Base-by-base conservation (phyloP, 2,797 vertebrate species). In the Pipistrellus pipistrellus region DNA sequence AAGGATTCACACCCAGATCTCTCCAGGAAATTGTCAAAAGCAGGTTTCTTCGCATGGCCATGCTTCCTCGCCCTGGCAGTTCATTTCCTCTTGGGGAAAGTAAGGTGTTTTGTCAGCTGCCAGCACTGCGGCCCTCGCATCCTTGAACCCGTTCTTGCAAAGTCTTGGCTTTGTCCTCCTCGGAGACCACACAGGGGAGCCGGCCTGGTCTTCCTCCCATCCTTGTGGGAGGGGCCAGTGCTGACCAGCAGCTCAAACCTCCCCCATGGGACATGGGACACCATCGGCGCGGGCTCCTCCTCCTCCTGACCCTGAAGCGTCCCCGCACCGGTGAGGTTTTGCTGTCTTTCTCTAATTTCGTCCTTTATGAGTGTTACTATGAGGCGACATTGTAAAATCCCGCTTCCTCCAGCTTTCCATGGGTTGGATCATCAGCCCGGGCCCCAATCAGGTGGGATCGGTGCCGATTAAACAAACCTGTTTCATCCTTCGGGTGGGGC, bases 261-360 rank as follows among this genome's bases (percentile, higher is more conserved):
- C 99, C 99, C 99, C 99, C 99, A 7, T 99, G 99, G 0, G 99
- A 99, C 99, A 99, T 99, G 88, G 99, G 99, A 99, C 95, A 99
- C 99, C 99, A 99, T 99, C 91, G 99, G 99, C 1, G 98, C 99
- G 59, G 99, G 98, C 59, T 10, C 46, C 12, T 99, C 99, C 91
- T 99, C 99, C 69, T 99, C 99, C 97, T 99, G 99, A 97, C 99
- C 99, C 98, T 99, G 99, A 99, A 48, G 99, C 96, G 99, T 99
- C 97, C 99, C 0, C 99, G 99, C 96, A 99, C 98, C 99, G 99
- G 97, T 51, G 75, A 82, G 48, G 55, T 59, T 59, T 59, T 25
- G 55, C 55, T 25, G 55, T 12, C 23, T 59, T 25, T 59, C 55
- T 59, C 55, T 59, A 25, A 59, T 25, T 25, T 25, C 1, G 8